Evolutionary conservation across 2,113 vertebrate species (phyloP), one percentile per base, ranked within the genome.

Genomic region (Cepphus grylle): DNA sequence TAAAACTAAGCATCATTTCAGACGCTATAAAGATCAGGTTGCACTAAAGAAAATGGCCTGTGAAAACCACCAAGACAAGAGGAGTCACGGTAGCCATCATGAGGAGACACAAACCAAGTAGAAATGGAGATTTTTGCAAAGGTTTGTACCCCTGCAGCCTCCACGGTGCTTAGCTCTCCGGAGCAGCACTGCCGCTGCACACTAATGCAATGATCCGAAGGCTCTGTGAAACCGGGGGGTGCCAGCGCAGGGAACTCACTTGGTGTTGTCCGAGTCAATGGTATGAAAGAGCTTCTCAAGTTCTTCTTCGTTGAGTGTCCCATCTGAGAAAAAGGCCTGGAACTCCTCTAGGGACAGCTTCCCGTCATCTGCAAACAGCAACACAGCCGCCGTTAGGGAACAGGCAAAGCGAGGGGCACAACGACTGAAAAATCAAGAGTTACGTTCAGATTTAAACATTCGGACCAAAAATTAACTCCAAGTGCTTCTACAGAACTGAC

Each of bases 281-380:
- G 99, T 98, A 83, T 99, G 99, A 97, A 99, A 99, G 88, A 99
- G 99, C 82, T 98, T 99, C 97, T 99, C 99, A 38, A 99, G 98
- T 94, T 99, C 99, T 34, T 99, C 98, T 95, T 99, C 99, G 0
- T 99, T 99, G 94, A 99, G 98, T 7, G 99, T 99, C 6, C 99
- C 99, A 6, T 99, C 99, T 1, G 99, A 99, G 96, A 99, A 99
- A 98, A 99, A 99, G 30, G 99, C 98, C 97, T 99, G 99, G 97
- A 99, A 99, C 86, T 99, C 99, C 93, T 99, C 99, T 97, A 99
- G 97, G 79, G 99, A 99, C 95, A 99, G 97, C 95, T 99, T 99
- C 67, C 99, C 99, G 5, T 99, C 99, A 94, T 99, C 99, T 99
- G 98, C 67, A 97, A 96, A 95, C 23, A 80, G 90, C 67, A 96